Evolutionary conservation across 2,888 invertebrate genomes (phyloP).

Genomic region (Orthosia incerta): DNA sequence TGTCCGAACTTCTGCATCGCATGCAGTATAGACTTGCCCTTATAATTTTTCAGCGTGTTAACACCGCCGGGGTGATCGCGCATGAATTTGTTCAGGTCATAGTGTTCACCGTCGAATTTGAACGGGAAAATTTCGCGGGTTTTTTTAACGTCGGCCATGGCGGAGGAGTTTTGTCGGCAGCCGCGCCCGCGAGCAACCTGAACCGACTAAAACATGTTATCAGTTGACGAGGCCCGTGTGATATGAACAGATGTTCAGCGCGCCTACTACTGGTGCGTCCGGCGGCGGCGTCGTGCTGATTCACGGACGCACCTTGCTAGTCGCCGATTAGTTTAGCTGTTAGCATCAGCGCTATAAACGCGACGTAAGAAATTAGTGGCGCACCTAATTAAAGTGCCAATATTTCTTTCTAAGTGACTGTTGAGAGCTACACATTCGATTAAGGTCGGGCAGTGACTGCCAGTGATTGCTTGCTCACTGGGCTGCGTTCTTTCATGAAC

Average conservation of each 20-base stretch:
- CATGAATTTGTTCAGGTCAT: constrained; percentile 92
- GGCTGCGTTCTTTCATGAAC: constrained; percentile 28
- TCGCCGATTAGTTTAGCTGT: constrained; percentile 37
- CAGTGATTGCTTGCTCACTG: not conserved
- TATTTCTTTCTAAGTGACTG: constrained; percentile 12
- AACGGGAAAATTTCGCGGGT: constrained; percentile 75
- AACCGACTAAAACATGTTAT: constrained; percentile 57
- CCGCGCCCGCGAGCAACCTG: constrained; percentile 33
- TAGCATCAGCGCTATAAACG: constrained; percentile 36
- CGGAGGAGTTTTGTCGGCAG: constrained; percentile 27
- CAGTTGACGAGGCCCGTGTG: constrained; percentile 47
- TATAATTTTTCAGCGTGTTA: constrained; percentile 91
- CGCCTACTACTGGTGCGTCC: constrained; percentile 50
- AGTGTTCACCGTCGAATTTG: constrained; percentile 86
- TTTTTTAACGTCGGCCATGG: constrained; percentile 45
- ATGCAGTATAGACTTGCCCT: constrained; percentile 88
- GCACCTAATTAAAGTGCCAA: constrained; percentile 26
- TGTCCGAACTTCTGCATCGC: constrained; percentile 91
- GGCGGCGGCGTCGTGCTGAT: constrained; percentile 11
- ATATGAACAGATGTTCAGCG: constrained; percentile 58
- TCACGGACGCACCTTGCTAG: constrained; percentile 42
- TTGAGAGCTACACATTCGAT: constrained; percentile 21
- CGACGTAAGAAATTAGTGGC: constrained; percentile 36
- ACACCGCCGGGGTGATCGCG: constrained; percentile 94
- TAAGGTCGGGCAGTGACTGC: constrained; percentile 21